Evolutionary conservation across 2,888 invertebrate species (phyloP), one percentile per base, ranked within the genome.

Genomic region (Julus scandinavius): DNA sequence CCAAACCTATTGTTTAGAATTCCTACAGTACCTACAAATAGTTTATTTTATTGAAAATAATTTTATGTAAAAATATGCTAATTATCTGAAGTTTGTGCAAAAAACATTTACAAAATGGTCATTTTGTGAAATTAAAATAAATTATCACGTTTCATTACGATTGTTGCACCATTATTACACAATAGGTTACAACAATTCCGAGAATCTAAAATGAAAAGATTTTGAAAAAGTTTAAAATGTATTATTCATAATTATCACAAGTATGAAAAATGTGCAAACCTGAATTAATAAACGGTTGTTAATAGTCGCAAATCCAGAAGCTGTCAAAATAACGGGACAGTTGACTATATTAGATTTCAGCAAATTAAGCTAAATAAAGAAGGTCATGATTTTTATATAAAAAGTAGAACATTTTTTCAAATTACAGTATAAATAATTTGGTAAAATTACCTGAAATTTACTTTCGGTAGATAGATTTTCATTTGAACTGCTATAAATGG

Each of bases 391-490:
- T 45, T 7, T 7, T 5, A 1, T 45, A 45, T 45, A 45, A 0
- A 1, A 45, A 45, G 45, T 0, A 45, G 45, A 29, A 29, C 29
- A 29, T 29, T 29, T 29, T 0, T 45, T 1, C 7, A 45, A 45
- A 45, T 45, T 45, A 7, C 1, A 45, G 7, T 7, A 85, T 38
- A n/a, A 4, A 85, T 38, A 29, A 41, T 7, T 7, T 29, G 29
- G 29, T 29, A 29, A 85, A 17, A n/a, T 38, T 38, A 85, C 85
- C 85, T 85, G 85, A n/a, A 85, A 85, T 41, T 85, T n/a, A 9
- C 41, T 41, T 38, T 85, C 38, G 2, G n/a, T 13, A 29, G 85
- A 38, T 9, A 85, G 40, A 41, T 85, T n/a, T 9, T 7, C 85
- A 7, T 29, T 17, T 17, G 20, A 29, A 29, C 29, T n/a, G 17